Evolutionary conservation across 2,113 vertebrate genomes (phyloP).

Genomic region (Neogobius melanostomus): DNA sequence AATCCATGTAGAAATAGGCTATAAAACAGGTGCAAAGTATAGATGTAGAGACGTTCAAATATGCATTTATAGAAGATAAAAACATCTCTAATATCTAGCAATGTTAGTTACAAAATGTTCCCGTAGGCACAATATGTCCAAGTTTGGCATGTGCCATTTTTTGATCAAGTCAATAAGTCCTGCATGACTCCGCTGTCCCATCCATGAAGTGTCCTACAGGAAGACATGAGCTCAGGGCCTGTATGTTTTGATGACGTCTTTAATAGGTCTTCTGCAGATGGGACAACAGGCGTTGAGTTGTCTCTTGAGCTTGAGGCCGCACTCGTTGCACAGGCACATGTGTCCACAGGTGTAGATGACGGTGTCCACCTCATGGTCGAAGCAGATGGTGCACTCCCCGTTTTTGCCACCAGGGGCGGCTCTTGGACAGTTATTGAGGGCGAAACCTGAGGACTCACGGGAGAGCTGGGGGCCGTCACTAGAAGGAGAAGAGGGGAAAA

Average conservation of each 20-base stretch:
- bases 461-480: constrained; percentile 98
- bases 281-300: constrained; percentile 95
- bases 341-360: constrained; percentile 99
- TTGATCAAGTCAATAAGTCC: constrained; percentile 25
- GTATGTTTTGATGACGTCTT: constrained; percentile 98
- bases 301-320: constrained; percentile 92
- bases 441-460: constrained; percentile 89
- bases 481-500: constrained; percentile 30
- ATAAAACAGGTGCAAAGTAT: constrained; percentile 33
- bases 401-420: constrained; percentile 83
- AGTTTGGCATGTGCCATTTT: constrained; percentile 41
- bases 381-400: constrained; percentile 94
- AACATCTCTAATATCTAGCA: constrained; percentile 26
- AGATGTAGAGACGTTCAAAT: constrained; percentile 26
- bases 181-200: background rate
- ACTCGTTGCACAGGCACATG: constrained; percentile 97
- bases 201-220: constrained; percentile 7
- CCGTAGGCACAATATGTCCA: constrained; percentile 55
- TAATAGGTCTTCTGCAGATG: constrained; percentile 95
- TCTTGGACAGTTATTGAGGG: constrained; percentile 79
- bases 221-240: constrained; percentile 79
- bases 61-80: constrained; percentile 11
- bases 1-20: constrained; percentile 26
- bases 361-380: constrained; percentile 95
- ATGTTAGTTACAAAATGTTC: constrained; percentile 32